These are phyloP conservation scores for Paramacrobiotus metropolitanus DNA, from an alignment of 1,140 invertebrate species.

Conservation along the genomic window DNA sequence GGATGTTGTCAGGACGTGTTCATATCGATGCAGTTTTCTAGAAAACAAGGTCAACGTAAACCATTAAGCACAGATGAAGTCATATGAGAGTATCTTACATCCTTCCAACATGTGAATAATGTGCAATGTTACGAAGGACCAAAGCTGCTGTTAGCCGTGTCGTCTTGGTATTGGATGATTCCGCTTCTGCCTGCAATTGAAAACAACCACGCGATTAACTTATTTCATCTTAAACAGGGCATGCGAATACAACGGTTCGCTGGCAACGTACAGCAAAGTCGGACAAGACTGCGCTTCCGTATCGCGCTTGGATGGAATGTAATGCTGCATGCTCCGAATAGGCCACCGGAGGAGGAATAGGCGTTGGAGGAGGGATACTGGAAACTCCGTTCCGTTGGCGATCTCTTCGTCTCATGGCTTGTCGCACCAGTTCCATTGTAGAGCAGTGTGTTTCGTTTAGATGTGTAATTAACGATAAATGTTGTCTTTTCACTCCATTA, in stretches of 20 bases:
- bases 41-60: not conserved
- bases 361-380: not conserved
- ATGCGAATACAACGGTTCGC: not conserved
- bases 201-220: too few relatives aligned
- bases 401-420: not conserved
- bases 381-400: not conserved
- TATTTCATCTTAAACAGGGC: too few relatives aligned
- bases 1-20: not conserved
- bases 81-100: not conserved
- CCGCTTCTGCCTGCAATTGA: not conserved
- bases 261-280: constrained; percentile 1
- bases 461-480: not conserved
- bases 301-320: not conserved
- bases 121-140: not conserved
- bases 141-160: not conserved
- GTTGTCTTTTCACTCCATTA: not conserved
- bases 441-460: not conserved
- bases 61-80: not conserved
- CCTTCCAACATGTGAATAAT: not conserved
- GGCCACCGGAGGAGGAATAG: not conserved
- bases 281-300: not conserved
- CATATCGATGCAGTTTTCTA: not conserved
- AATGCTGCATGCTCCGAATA: constrained; percentile 1
- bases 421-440: not conserved
- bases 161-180: not conserved